A percentile compares a stretch with the other conserved stretches of the same genome.
Evolutionary conservation across 2,888 invertebrate species (phyloP).

Genomic region (Eristalis pertinax): DNA sequence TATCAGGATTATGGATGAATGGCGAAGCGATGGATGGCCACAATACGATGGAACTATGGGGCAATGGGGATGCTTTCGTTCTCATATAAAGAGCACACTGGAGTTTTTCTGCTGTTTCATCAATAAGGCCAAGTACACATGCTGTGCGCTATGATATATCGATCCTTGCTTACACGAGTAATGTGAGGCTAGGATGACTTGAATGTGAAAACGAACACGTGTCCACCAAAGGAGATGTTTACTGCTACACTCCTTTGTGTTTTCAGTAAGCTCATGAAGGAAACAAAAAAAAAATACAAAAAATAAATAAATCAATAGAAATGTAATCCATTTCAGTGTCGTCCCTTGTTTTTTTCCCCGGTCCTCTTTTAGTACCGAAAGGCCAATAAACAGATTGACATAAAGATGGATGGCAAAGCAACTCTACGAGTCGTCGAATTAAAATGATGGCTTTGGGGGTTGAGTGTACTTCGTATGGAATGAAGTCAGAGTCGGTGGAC

Average conservation of each 20-base stretch:
- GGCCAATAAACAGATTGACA: conserved; percentile 70
- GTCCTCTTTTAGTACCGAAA: conserved; percentile 49
- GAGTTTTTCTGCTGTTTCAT: conserved; percentile 69
- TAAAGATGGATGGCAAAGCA: conserved; percentile 65
- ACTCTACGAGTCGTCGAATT: conserved; percentile 53
- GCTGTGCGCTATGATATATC: conserved; percentile 37
- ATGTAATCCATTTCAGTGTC: conserved; percentile 69
- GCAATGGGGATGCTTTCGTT: conserved; percentile 48
- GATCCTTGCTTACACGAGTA: conserved; percentile 45
- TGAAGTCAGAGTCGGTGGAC: conserved; percentile 30
- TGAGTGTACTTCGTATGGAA: conserved; percentile 9
- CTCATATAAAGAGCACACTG: conserved; percentile 53
- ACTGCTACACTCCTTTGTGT: conserved; percentile 57
- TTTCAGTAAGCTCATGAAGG: conserved; percentile 20
- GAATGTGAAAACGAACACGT: conserved; percentile 58
- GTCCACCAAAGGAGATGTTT: conserved; percentile 52
- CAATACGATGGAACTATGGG: conserved; percentile 21
- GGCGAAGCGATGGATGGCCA: conserved; percentile 17
- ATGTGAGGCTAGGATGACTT: conserved; percentile 7
- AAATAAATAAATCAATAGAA: conserved; percentile 60
- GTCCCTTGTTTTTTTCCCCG: conserved; percentile 48
- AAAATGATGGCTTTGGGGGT: conserved; percentile 44
- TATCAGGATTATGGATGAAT: conserved; percentile 53
- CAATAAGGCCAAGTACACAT: conserved; percentile 66
- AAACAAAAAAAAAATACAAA: conserved; percentile 6